These are phyloP conservation scores for Lagopus leucura DNA, from an alignment of 2,113 vertebrate genomes.

Conservation along the genomic window DNA sequence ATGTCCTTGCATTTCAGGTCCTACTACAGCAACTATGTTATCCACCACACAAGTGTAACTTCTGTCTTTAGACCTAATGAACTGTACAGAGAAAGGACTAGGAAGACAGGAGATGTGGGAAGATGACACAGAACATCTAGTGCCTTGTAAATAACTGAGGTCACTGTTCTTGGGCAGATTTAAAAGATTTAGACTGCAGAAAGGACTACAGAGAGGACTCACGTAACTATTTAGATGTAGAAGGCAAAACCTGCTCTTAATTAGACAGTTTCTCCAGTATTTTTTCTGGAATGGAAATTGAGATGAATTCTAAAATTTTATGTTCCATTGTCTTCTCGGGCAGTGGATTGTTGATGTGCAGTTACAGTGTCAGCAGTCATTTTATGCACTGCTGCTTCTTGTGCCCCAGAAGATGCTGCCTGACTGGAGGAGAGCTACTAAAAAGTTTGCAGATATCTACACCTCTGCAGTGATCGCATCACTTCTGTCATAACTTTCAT, in stretches of 20 bases:
- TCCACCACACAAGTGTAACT: background rate
- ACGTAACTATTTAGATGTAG: background rate
- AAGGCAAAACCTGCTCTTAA: background rate
- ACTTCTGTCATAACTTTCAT: background rate
- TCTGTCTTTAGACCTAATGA: background rate
- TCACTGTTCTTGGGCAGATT: background rate
- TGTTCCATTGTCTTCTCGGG: background rate
- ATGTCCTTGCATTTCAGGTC: background rate
- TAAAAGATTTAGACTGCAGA: background rate
- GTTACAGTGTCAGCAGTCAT: background rate
- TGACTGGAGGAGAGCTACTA: background rate
- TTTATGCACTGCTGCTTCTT: background rate
- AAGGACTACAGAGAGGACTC: background rate
- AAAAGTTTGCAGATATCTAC: background rate
- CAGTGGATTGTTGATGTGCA: background rate
- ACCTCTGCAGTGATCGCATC: background rate
- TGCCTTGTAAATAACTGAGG: background rate
- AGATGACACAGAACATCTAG: background rate
- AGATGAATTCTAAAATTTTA: background rate
- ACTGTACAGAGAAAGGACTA: background rate
- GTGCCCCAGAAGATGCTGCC: background rate
- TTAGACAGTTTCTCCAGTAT: background rate
- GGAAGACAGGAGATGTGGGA: background rate
- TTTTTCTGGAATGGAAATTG: background rate
- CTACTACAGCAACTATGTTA: rapidly evolving